These are phyloP conservation scores for Volucella inanis DNA, from an alignment of 2,888 invertebrate species.

Conservation along the genomic window DNA sequence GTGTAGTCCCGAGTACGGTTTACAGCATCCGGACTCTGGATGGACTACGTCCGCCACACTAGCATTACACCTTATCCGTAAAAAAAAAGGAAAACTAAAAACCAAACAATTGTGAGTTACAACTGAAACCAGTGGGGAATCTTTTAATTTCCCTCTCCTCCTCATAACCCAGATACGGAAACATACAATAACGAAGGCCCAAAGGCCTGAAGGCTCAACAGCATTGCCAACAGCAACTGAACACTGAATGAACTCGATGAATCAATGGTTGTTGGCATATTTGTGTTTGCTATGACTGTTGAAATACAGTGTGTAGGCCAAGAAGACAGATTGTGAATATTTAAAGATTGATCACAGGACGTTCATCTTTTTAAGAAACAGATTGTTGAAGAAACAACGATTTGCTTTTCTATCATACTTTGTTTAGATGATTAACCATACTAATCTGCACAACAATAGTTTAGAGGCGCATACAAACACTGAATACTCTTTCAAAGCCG, in stretches of 20 bases:
- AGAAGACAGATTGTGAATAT: background rate
- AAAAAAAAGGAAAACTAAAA: slow-evolving; percentile 20
- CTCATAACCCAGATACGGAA: background rate
- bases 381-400: no score
- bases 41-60: background rate
- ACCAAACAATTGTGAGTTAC: slow-evolving; percentile 27
- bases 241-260: slow-evolving; percentile 37
- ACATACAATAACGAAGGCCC: slow-evolving; percentile 14
- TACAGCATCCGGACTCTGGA: no score
- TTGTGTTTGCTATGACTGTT: slow-evolving; percentile 11
- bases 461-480: no score
- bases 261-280: slow-evolving; percentile 28
- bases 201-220: slow-evolving; percentile 20
- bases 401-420: no score
- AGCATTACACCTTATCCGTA: background rate
- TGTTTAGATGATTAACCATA: no score
- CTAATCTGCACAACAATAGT: no score
- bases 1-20: no score
- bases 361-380: no score
- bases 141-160: slow-evolving; percentile 8
- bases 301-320: slow-evolving; percentile 28
- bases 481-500: no score
- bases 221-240: background rate
- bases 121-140: slow-evolving; percentile 11
- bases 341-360: background rate